phyloP scores from a whole-genome alignment of 1,140 invertebrate species.

The Hirudo medicinalis region DNA sequence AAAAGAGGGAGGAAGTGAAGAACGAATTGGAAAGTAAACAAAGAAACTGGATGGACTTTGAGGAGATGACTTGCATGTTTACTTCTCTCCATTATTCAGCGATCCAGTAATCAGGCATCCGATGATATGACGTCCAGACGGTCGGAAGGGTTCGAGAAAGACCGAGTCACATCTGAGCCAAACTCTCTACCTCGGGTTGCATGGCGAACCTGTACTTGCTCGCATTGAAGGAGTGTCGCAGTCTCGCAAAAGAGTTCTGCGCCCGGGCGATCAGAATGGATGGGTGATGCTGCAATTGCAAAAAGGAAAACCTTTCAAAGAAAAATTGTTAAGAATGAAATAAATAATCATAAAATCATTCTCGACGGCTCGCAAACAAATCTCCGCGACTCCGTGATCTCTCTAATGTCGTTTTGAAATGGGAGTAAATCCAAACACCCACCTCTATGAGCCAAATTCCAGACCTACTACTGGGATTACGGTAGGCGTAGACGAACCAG shows the following conservation, averaged over 20 bases:
- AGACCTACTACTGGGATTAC: conserved; percentile 80
- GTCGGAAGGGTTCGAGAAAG: too few species aligned
- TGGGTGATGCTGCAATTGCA: conserved; percentile 14
- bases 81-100: too few species aligned
- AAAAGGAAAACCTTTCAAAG: not conserved
- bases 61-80: too few species aligned
- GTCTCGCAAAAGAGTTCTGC: not conserved
- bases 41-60: too few species aligned
- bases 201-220: conserved; percentile 14
- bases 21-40: too few species aligned
- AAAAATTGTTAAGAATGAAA: not conserved
- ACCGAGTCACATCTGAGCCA: not conserved
- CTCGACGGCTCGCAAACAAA: too few species aligned
- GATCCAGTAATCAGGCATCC: too few species aligned
- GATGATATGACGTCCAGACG: not conserved
- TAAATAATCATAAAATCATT: not conserved
- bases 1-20: too few species aligned
- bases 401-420: too few species aligned
- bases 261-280: not conserved
- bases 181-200: conserved; percentile 10
- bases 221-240: not conserved
- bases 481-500: conserved; percentile 84
- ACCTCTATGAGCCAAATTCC: conserved; percentile 93
- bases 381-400: too few species aligned
- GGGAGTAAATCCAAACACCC: conserved; percentile 27